Evolutionary conservation across 92 coral and sea anemone genomes (phyloP), one percentile per base, ranked within the genome.

Genomic region (Pocillopora meandrina): DNA sequence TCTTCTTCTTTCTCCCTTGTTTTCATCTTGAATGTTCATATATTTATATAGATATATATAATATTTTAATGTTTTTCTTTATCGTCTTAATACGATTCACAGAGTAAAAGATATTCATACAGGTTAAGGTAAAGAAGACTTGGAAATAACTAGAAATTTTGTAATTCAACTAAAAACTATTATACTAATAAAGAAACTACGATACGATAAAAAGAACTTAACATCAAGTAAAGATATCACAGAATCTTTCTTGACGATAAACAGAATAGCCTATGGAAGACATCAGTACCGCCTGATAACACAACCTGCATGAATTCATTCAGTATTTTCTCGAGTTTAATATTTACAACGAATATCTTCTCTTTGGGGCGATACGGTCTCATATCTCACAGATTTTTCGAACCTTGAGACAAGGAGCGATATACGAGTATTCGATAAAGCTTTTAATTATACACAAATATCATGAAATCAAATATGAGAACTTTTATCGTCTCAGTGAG

Each of bases 391-490:
- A 71, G 74, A 68, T 70, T 83, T 26, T 74, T 65, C 34, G 67
- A 71, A 71, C 80, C 86, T 42, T 81, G 85, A 81, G 85, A 83
- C 86, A 83, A 74, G 83, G 85, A 90, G 85, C 89, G 94, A 91
- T 91, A 91, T 88, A 85, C 87, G 92, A 90, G 87, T 82, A 86
- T 63, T 73, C 84, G 98, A 94, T 87, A 92, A 92, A 89, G 81
- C 89, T 89, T 83, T 82, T 85, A 90, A 92, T 92, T 92, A 86
- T 95, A 89, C 93, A 82, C 75, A 79, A 92, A 84, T 91, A 86
- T 84, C 87, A 82, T 91, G 97, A 92, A 91, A 93, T 93, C 97
- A 93, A 93, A 92, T 86, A 87, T 84, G 88, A 86, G 96, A 86
- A 87, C 57, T 94, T 91, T 89, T 93, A 93, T 93, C 94, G 89